Evolutionary conservation across 1,140 invertebrate species (phyloP), one percentile per base, ranked within the genome.

Genomic region (Drosophila repletoides): DNA sequence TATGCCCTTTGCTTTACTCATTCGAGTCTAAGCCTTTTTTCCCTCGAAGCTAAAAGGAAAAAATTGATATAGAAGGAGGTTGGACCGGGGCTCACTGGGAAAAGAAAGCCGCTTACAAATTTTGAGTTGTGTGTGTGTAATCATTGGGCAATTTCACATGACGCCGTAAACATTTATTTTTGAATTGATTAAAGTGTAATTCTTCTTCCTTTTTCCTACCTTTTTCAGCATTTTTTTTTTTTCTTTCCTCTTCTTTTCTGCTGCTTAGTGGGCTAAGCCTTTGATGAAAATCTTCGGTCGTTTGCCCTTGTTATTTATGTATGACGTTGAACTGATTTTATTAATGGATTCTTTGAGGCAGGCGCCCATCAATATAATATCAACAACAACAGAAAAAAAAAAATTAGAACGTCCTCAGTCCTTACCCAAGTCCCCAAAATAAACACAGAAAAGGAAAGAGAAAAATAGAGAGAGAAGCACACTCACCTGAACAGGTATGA

Each of bases 121-220:
- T 66, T 66, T 66, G 52, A 58, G 63, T 49, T 41, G 22, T 46
- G 33, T 43, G 55, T 53, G 33, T 43, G 34, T 46, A 26, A 28
- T 36, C 10, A 28, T 51, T 33, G 14, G 41, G 26, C 17, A 7
- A 53, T 53, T 63, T 63, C 28, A 63, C 29, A 33, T 52, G 17
- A 9, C 29, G 45, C 52, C 48, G 28, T 45, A 65, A 56, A 76
- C 58, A 63, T 67, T 67, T 63, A 49, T 68, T 75, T 70, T 70
- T 65, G 51, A 76, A 76, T 72, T 61, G 67, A 76, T 76, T 66
- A 33, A 28, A 26, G 31, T 14, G 21, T 51, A 46, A 38, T 52
- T 51, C 43, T 46, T 29, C 28, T 48, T 17, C 28, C 33, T 9
- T 9, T 19, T 38, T 7, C 7, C 7, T 7, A 14, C 9, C 17